These are phyloP conservation scores for Macrotus californicus DNA, from an alignment of 2,113 vertebrate genomes.

Conservation along the genomic window DNA sequence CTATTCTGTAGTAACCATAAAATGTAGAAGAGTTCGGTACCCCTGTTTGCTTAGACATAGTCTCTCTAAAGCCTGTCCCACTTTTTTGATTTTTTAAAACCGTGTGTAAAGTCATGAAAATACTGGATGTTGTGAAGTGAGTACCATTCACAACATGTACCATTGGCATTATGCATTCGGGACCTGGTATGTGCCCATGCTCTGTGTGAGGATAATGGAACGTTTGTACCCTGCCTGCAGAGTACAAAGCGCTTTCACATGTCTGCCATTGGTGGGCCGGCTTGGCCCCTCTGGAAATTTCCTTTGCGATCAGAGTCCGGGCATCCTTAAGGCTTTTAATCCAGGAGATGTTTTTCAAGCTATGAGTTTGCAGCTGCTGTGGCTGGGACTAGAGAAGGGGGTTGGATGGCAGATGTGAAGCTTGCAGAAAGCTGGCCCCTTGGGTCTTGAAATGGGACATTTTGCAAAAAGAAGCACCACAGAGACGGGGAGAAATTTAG, in stretches of 20 bases:
- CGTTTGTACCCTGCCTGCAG: constrained; percentile 45
- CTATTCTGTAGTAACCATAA: background rate
- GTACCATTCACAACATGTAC: no score
- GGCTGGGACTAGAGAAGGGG: background rate
- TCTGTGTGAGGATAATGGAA: constrained; percentile 47
- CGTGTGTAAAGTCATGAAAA: background rate
- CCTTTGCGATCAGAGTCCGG: constrained; percentile 54
- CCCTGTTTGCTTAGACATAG: background rate
- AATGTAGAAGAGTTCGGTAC: background rate
- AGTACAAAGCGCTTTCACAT: constrained; percentile 65
- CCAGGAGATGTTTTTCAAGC: constrained; percentile 58
- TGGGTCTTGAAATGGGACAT: constrained; percentile 43
- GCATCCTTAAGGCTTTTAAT: constrained; percentile 68
- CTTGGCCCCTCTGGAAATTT: constrained; percentile 70
- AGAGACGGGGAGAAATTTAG: background rate
- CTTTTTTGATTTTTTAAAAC: background rate
- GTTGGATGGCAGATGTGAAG: constrained; percentile 52
- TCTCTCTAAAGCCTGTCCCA: background rate
- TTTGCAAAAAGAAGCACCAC: constrained; percentile 44
- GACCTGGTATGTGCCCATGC: background rate
- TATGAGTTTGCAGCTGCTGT: constrained; percentile 54
- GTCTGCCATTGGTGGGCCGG: constrained; percentile 62
- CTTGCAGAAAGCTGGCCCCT: constrained; percentile 46
- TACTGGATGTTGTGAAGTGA: background rate
- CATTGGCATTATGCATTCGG: background rate